Base-by-base conservation (phyloP, 2,797 vertebrate species). In the Tapera naevia region DNA sequence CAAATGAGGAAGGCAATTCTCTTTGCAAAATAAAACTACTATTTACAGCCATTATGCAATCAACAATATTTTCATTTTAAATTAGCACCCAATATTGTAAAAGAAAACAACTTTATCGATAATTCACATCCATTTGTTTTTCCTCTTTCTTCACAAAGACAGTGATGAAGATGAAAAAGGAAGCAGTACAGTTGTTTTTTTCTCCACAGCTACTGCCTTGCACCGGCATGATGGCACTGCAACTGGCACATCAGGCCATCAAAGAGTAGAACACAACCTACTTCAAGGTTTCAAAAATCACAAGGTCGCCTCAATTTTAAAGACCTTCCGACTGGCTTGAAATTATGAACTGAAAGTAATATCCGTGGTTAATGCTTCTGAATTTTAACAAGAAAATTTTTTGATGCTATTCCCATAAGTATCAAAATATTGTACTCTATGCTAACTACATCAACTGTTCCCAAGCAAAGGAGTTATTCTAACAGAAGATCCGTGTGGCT, bases 151-250 rank as follows among this genome's bases (percentile, higher is more conserved):
- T 87, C 48, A 33, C 4, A 62, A 37, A 72, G 32, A 22, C 17
- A 43, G 9, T 13, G 9, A 62, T 45, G 15, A 82, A 23, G n/a
- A 64, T 10, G 25, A 43, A 45, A 75, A 65, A 79, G 12, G 22
- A 62, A 62, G 33, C 3, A 41, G 23, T 2, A 41, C 14, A 43
- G 16, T 19, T 39, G 19, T 0, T 2, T 17, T 60, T n/a, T 28
- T 70, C n/a, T 30, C 53, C 58, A 37, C 28, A 93, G 30, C 25
- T 62, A 27, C 45, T 67, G 57, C 33, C 13, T 58, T 50, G 27
- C n/a, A 28, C 46, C 81, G 33, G 25, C 46, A 75, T 0, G 5
- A 56, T 66, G 32, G 22, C 37, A 37, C 25, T 70, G 21, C 32
- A 91, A 15, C 0, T 2, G 80, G 11, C 17, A 50, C 60, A 54